Base-by-base conservation (phyloP, 1,140 invertebrate genomes). In the Apis dorsata region DNA sequence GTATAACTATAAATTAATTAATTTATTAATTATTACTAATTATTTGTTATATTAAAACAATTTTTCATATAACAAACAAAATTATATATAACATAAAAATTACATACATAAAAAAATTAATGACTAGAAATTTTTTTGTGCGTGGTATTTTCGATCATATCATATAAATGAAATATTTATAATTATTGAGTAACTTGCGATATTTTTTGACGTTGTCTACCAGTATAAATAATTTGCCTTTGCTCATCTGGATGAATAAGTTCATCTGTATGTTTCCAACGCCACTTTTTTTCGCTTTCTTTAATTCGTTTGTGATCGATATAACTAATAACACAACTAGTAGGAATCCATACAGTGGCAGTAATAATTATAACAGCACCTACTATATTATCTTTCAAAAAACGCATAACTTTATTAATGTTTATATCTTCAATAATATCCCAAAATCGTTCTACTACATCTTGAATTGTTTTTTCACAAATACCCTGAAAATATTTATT, bases 381-480 rank as follows among this genome's bases (percentile, higher is more conserved):
- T 17, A 99, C 96, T 91, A 98, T 97, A 90, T 98, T 98, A 91
- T 98, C 97, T 89, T 97, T 95, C 57, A 98, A 93, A 91, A 98
- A 98, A 82, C 96, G 94, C 86, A 99, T 94, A 19, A 99, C 97
- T 93, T 97, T 98, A 90, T 98, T 98, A 60, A 99, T 98, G 90
- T 98, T 98, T 59, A 99, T 98, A 90, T 99, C 98, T 93, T 99
- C 98, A 73, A 99, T 99, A 51, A 99, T 98, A 91, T 99, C 98
- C 98, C 98, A 99, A 92, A 99, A 98, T 73, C 98, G 95, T 93
- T 98, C 98, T 10, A 99, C 98, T 17, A 99, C 97, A 91, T 99
- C 98, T 93, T 99, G 98, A 84, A 99, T 97, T 4, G 98, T 98
- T 93, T 98, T 98, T 91, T 99, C 97, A 92, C 98, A 99, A 4